Evolutionary conservation across 35 echinoderm and acorn worm genomes (phyloP), one percentile per base, ranked within the genome.

Genomic region (Hemicentrotus pulcherrimus): DNA sequence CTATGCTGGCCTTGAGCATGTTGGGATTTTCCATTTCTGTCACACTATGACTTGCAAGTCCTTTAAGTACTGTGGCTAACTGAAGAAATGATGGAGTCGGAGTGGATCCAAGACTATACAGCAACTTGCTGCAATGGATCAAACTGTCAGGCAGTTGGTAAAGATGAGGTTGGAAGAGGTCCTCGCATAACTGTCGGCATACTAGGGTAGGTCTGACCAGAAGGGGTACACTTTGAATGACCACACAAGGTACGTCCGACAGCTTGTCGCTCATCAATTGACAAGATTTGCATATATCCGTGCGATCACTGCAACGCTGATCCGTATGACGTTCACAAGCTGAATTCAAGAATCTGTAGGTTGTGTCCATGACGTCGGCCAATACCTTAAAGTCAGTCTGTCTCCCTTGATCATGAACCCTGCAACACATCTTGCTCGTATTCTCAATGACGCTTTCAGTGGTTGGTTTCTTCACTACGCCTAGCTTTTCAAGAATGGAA

Each of bases 81-180:
- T 90, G 88, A 41, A 5, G 88, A 47, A 90, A 90, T 9, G 88
- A 90, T 10, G 88, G 88, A 35, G 12, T 90, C 88, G 4, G 32
- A 9, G 88, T 90, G 46, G 88, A 90, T n/a, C 88, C 88, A 90
- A 90, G 88, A 30, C 88, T 32, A 13, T 90, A 41, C 14, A 90
- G 32, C 31, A 90, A 18, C 46, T 90, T 90, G 88, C 46, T 90
- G 32, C 3, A 16, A 24, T 30, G 88, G 32, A 33, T 47, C 32
- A 90, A 47, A 90, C 12, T 47, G 24, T 90, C 88, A n/a, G 88
- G 88, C 46, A 90, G 32, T 41, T 90, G 88, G 46, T 90, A 90
- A 4, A 90, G 88, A 41, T 90, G 46, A 33, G 88, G 88, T 19
- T 90, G 32, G 88, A 41, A 90, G 4, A 47, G 88, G 24, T 90